Evolutionary conservation across 2,797 vertebrate species (phyloP), one percentile per base, ranked within the genome.

Genomic region (Eutrigla gurnardus): DNA sequence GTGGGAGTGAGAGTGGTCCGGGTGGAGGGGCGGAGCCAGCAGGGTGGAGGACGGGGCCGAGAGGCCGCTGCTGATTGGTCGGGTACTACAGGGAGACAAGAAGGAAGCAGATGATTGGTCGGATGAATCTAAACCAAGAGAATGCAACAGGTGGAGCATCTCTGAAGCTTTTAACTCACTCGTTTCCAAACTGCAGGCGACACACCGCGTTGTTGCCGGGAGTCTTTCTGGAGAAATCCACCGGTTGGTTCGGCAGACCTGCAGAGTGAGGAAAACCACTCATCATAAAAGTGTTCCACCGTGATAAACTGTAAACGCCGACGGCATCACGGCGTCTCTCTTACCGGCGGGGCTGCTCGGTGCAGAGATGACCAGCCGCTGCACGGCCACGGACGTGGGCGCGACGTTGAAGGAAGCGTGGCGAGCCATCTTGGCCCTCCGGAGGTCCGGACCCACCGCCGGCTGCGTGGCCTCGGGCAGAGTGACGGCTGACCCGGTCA

Each of bases 331-430:
- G 25, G 25, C 6, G 25, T 33, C 33, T 1, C 4, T 43, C 67
- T 42, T 62, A 97, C 97, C 95, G 70, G 90, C 78, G 2, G 96
- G 96, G 76, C 96, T 98, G 92, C 84, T 95, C 73, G 97, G 96
- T 13, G 96, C 96, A 0, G 97, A 97, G 93, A 60, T 95, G 88
- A 94, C 92, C 65, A 90, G 95, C 65, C 94, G 94, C 70, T 85
- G 94, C 45, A 80, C 80, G 36, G 83, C 77, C 62, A 85, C 91
- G 33, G 89, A 86, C 1, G 93, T 66, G 0, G 95, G 93, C 1
- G 87, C 33, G 1, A 86, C 4, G 11, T 80, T 95, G 76, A 98
- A 96, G 7, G 96, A 97, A 62, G 95, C 37, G 0, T 96, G 95
- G 7, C 93, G 93, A 0, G 91, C 79, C 82, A 97, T 77, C 77